These are phyloP conservation scores for Neotoma lepida DNA, from an alignment of 2,113 vertebrate genomes.

Conservation along the genomic window DNA sequence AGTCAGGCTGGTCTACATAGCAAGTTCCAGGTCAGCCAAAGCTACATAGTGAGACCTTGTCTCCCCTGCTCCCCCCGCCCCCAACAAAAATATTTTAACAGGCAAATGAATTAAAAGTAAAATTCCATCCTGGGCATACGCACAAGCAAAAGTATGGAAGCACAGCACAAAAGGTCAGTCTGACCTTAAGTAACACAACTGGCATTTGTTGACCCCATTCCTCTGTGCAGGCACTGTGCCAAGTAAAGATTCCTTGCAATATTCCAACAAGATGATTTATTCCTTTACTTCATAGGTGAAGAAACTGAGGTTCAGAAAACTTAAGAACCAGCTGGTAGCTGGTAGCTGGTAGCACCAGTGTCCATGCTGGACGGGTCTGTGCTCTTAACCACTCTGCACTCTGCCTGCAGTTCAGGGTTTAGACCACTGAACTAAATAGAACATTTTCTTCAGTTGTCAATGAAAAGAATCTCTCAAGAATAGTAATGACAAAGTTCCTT, in stretches of 20 bases:
- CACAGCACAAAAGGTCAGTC: neutral
- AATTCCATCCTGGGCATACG: neutral
- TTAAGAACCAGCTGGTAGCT: neutral
- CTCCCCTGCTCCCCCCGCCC: neutral
- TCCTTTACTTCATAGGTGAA: neutral
- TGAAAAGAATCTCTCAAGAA: neutral
- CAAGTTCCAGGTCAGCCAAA: neutral
- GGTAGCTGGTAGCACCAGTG: neutral
- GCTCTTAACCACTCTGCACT: neutral
- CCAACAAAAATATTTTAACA: neutral
- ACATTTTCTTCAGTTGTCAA: neutral
- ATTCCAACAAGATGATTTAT: neutral
- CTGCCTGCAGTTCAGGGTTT: neutral
- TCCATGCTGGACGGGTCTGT: neutral
- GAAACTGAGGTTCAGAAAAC: neutral
- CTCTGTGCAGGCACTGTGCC: neutral
- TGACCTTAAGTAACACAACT: neutral
- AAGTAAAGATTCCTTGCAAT: neutral
- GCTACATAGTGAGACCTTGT: neutral
- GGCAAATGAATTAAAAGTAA: neutral
- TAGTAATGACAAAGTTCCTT: neutral
- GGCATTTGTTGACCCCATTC: neutral
- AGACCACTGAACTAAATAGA: neutral
- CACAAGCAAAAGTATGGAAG: too few relatives aligned
- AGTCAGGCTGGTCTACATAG: neutral